Percentiles rank a stretch among this genome's conserved stretches.
These are phyloP conservation scores for Callorhinus ursinus DNA, from an alignment of 2,113 vertebrate genomes.

Conservation along the genomic window DNA sequence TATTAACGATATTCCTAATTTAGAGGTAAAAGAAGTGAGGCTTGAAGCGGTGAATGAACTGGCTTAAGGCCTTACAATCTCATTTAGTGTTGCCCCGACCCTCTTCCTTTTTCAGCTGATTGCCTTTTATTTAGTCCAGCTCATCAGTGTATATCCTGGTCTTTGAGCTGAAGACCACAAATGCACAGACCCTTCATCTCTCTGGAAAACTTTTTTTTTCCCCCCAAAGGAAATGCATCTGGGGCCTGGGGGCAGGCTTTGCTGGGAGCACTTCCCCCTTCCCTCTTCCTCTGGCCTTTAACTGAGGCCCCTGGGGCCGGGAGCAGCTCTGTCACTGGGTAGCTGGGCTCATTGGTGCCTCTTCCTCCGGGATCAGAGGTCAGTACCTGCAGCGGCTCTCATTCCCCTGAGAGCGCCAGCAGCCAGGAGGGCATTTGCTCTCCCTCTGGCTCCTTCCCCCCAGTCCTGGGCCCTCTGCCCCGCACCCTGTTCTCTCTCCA, in stretches of 20 bases:
- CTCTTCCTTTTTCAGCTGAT: neutral
- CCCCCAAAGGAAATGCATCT: neutral
- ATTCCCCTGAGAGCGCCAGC: accelerated
- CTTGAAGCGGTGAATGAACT: neutral
- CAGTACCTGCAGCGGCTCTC: neutral
- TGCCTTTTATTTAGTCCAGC: neutral
- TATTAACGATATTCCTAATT: neutral
- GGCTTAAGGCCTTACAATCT: accelerated
- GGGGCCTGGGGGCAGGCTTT: neutral
- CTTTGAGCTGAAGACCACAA: neutral
- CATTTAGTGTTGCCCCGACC: neutral
- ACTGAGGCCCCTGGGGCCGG: neutral
- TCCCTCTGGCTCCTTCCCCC: neutral
- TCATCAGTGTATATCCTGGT: neutral
- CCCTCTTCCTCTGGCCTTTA: constrained; percentile 36
- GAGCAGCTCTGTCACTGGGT: neutral
- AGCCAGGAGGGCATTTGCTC: neutral
- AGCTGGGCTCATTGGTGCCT: neutral
- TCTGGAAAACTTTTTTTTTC: neutral
- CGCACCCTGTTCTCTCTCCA: neutral
- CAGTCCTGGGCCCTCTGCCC: neutral
- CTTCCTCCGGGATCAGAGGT: neutral
- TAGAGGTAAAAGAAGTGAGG: neutral
- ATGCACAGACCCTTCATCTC: neutral
- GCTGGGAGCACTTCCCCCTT: neutral